Evolutionary conservation across 2,888 invertebrate species (phyloP).

Genomic region (Glaucopsyche alexis): DNA sequence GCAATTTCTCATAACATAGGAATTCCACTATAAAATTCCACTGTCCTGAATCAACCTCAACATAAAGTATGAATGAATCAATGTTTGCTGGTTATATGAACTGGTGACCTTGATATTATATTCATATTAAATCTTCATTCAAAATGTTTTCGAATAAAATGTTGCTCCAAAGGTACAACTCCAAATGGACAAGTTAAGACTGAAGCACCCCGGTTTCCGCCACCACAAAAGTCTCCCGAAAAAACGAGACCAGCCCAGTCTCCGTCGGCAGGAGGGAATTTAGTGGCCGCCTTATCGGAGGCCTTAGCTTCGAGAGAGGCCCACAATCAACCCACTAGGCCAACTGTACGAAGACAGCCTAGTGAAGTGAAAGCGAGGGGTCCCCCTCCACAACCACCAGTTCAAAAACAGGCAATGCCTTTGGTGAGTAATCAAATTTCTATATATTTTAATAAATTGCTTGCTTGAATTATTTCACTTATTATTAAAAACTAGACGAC

Average conservation of each 20-base stretch:
- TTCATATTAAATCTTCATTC: neutral
- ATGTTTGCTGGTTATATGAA: neutral
- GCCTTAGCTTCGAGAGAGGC: slow-evolving; percentile 61
- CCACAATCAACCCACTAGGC: slow-evolving; percentile 51
- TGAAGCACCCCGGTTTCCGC: slow-evolving; percentile 62
- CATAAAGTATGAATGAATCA: neutral
- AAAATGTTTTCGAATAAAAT: neutral
- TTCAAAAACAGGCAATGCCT: slow-evolving; percentile 84
- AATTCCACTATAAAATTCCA: slow-evolving; percentile 11
- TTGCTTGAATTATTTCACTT: too few relatives aligned
- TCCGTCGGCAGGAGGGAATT: slow-evolving; percentile 49
- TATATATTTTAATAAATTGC: too few relatives aligned
- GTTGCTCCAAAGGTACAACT: slow-evolving; percentile 52
- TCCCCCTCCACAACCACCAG: slow-evolving; percentile 90
- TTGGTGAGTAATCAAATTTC: slow-evolving; percentile 67
- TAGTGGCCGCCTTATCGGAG: slow-evolving; percentile 63
- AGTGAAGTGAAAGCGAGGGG: slow-evolving; percentile 79
- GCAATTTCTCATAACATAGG: neutral
- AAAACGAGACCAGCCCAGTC: slow-evolving; percentile 51
- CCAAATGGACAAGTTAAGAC: slow-evolving; percentile 66
- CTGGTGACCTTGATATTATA: neutral
- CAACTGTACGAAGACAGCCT: slow-evolving; percentile 61
- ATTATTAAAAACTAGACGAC: too few relatives aligned
- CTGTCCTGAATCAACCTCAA: neutral
- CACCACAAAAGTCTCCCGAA: slow-evolving; percentile 59